Evolutionary conservation across 1,140 invertebrate genomes (phyloP), one percentile per base, ranked within the genome.

Genomic region (Whitmania pigra): DNA sequence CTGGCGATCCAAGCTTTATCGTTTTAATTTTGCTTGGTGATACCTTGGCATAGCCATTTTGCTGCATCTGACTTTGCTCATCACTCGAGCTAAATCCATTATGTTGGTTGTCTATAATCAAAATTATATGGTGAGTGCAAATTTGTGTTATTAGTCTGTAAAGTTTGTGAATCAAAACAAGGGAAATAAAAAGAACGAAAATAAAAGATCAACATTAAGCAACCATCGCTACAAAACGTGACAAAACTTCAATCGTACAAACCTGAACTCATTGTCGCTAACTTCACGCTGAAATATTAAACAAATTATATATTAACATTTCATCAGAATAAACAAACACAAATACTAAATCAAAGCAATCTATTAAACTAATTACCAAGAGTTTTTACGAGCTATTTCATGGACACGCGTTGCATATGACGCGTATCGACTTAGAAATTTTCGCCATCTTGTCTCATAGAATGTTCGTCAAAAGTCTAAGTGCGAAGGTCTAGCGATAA

Each of bases 351-450:
- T 49, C 43, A 49, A 49, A 49, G 15, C 15, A 49, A 49, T 49
- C 2, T 17, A 49, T 49, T 49, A 49, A 49, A 15, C 1, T 49
- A 49, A 49, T 17, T 49, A 49, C 15, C 15, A 49, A 49, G 5
- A 49, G 43, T 17, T 49, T 49, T 49, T 49, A 17, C 43, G 43
- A 49, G 43, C 43, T 17, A 49, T 49, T 49, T 49, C 43, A 49
- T 17, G 43, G 43, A 49, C 43, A 49, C 43, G 43, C 43, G 57
- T 63, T 63, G 57, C 22, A 22, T 25, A 63, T 31, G 57, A 63
- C 22, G 57, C 57, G 29, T 25, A 25, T 22, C 57, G 57, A 63
- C 57, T 63, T 63, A 63, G 57, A 63, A 63, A 63, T 63, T 63
- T 63, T 63, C 57, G 43, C 43, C 43, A 49, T 49, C 43, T 49